Evolutionary conservation across 2,113 vertebrate species (phyloP).

Genomic region (Limnothrissa miodon): DNA sequence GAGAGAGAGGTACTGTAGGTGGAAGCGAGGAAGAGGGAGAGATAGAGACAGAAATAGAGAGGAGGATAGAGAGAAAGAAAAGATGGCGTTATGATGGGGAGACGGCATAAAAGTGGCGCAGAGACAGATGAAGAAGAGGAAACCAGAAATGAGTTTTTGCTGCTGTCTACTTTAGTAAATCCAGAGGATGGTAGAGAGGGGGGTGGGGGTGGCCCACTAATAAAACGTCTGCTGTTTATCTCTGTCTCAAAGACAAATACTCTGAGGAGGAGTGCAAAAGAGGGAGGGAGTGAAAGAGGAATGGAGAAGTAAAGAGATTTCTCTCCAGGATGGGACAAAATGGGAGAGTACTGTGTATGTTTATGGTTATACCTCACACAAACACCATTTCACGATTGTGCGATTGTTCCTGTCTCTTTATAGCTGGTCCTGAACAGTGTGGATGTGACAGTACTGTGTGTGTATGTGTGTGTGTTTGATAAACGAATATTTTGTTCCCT

Average conservation of each 20-base stretch:
- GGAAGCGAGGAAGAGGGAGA: slow-evolving; percentile 1
- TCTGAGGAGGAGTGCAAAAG: slow-evolving; percentile 51
- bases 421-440: too few species aligned
- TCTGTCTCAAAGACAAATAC: slow-evolving; percentile 73
- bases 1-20: neutral
- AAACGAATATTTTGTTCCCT: too few species aligned
- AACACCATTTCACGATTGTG: too few species aligned
- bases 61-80: neutral
- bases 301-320: slow-evolving; percentile 21
- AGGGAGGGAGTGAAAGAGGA: slow-evolving; percentile 23
- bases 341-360: slow-evolving; percentile 37
- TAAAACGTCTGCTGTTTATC: slow-evolving; percentile 71
- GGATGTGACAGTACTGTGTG: too few species aligned
- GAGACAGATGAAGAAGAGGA: slow-evolving; percentile 44
- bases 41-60: neutral
- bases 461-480: too few species aligned
- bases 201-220: slow-evolving; percentile 62
- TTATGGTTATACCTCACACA: slow-evolving; percentile 11
- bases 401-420: too few species aligned
- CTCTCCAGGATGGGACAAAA: neutral
- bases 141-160: slow-evolving; percentile 53
- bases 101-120: slow-evolving; percentile 7
- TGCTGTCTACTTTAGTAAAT: slow-evolving; percentile 59
- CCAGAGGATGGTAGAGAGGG: slow-evolving; percentile 52
- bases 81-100: neutral